Evolutionary conservation across 2,113 vertebrate species (phyloP).

Genomic region (Acanthisitta chloris): DNA sequence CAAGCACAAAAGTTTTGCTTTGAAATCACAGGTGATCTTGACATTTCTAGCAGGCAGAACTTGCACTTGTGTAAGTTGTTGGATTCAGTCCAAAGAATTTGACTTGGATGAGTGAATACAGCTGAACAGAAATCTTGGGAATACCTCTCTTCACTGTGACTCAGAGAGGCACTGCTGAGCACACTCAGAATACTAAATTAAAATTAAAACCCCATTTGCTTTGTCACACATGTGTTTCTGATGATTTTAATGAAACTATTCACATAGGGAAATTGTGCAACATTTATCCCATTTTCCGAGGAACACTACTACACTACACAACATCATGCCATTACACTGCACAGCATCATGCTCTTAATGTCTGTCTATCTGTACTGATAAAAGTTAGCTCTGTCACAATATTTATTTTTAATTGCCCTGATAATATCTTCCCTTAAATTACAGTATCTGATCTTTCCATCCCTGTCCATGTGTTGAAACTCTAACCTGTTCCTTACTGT

Average conservation of each 20-base stretch:
- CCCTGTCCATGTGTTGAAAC: not conserved
- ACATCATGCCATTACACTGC: not conserved
- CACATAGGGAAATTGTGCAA: not conserved
- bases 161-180: not conserved
- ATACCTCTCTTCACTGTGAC: not conserved
- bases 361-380: not conserved
- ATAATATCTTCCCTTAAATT: not conserved
- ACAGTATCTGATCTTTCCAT: not conserved
- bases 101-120: not conserved
- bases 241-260: not conserved
- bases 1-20: not conserved
- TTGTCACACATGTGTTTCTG: not conserved
- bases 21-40: conserved; percentile 28
- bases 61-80: not conserved
- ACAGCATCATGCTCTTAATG: not conserved
- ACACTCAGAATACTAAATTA: not conserved
- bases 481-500: not conserved
- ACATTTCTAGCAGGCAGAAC: not conserved
- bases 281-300: not conserved
- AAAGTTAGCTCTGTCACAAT: not conserved
- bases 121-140: not conserved
- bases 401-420: not conserved
- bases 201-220: not conserved
- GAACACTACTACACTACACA: not conserved
- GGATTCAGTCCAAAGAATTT: not conserved